Evolutionary conservation across 2,888 invertebrate genomes (phyloP).

Genomic region (Sarcophaga rosellei): DNA sequence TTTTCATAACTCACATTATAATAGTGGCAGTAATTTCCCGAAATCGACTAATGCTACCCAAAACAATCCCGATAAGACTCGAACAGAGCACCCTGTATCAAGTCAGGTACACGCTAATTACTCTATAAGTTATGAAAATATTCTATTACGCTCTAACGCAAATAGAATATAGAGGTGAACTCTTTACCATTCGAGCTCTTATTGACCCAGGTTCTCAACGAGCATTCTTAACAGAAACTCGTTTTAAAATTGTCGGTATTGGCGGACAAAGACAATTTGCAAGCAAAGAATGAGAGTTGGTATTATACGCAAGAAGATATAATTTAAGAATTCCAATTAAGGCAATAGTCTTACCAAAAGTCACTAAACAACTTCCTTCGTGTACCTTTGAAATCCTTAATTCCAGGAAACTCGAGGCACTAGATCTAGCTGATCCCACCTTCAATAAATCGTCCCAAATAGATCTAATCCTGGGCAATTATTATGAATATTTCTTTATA

Average conservation of each 20-base stretch:
- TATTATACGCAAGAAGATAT: neutral
- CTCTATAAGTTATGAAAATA: neutral
- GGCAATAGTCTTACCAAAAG: constrained; percentile 36
- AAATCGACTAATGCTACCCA: too few species aligned
- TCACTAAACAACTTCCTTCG: constrained; percentile 15
- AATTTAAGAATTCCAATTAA: neutral
- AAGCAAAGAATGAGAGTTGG: neutral
- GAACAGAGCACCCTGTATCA: neutral
- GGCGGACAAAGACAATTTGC: constrained; percentile 16
- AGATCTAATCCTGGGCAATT: too few species aligned
- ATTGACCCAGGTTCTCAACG: neutral
- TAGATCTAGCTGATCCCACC: constrained; percentile 24
- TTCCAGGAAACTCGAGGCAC: neutral
- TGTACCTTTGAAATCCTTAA: neutral
- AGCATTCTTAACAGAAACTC: neutral
- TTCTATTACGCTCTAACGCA: neutral
- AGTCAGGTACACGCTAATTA: neutral
- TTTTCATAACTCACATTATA: too few species aligned
- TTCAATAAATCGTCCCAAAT: neutral
- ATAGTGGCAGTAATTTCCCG: neutral
- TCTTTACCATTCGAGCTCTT: neutral
- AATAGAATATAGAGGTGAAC: neutral
- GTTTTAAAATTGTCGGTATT: neutral
- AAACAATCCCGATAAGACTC: too few species aligned
- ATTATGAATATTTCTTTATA: too few species aligned